A percentile compares a stretch with the other conserved stretches of the same genome.
Evolutionary conservation across 2,797 vertebrate genomes (phyloP).

Genomic region (Arctocebus calabarensis): DNA sequence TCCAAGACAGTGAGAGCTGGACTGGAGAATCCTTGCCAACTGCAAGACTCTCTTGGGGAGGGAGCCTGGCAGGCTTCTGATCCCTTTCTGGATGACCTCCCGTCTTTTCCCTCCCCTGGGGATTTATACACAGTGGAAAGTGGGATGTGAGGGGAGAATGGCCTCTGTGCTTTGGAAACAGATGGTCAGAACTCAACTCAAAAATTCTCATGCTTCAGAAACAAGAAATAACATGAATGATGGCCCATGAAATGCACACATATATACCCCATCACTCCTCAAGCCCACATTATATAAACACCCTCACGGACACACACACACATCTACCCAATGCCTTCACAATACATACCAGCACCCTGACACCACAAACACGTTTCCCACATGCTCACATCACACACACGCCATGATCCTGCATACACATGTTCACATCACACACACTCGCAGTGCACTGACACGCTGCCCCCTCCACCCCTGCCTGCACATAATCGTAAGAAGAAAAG

Average conservation of each 20-base stretch:
- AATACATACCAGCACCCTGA: neutral
- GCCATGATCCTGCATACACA: neutral
- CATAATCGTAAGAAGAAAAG: neutral
- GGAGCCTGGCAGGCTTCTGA: neutral
- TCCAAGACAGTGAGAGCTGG: neutral
- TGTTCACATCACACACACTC: neutral
- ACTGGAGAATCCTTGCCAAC: neutral
- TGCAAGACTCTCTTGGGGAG: too few species aligned
- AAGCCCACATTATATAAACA: neutral
- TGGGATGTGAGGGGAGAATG: accelerated
- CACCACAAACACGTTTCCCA: neutral
- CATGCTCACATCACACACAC: too few species aligned
- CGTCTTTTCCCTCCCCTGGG: neutral
- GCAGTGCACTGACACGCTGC: accelerated
- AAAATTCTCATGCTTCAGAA: neutral
- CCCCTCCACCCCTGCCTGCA: accelerated
- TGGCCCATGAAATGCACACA: neutral
- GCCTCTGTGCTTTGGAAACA: neutral
- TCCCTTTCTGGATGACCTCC: neutral
- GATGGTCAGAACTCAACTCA: neutral
- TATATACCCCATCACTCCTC: neutral
- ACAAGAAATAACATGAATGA: neutral
- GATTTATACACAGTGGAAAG: neutral
- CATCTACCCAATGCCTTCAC: neutral
- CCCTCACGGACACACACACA: neutral